Percentiles rank a stretch among this genome's conserved stretches.
Evolutionary conservation across 1,140 invertebrate species (phyloP).

Genomic region (Plodia interpunctella): DNA sequence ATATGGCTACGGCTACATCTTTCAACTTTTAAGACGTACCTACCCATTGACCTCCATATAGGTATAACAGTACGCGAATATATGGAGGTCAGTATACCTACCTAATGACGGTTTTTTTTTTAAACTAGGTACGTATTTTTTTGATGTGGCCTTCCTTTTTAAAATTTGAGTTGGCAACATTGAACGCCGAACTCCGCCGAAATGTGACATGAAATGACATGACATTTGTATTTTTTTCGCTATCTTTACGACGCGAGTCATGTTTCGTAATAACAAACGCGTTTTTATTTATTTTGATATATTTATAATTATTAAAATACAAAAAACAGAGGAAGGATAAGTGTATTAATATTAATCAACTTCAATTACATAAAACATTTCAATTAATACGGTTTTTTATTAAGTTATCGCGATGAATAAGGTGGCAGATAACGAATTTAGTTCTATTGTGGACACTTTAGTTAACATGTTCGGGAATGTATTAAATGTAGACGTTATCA

Average conservation of each 20-base stretch:
- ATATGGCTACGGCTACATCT: too few species aligned
- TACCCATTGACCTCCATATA: too few species aligned
- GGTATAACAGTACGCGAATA: too few species aligned
- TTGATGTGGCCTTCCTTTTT: too few species aligned
- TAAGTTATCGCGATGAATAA: slow-evolving; percentile 18
- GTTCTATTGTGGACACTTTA: slow-evolving; percentile 40
- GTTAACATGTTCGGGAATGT: slow-evolving; percentile 47
- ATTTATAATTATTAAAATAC: not conserved
- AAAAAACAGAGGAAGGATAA: not conserved
- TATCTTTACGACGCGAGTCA: not conserved
- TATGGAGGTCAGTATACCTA: too few species aligned
- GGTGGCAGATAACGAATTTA: slow-evolving; percentile 16
- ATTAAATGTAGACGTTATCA: slow-evolving; percentile 43
- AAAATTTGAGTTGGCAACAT: too few species aligned
- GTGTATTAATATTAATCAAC: not conserved
- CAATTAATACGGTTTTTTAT: slow-evolving; percentile 19
- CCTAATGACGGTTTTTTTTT: too few species aligned
- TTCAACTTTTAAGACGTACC: too few species aligned
- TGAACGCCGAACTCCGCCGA: too few species aligned
- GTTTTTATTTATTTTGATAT: not conserved
- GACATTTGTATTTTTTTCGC: too few species aligned
- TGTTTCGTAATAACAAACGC: slow-evolving; percentile 10
- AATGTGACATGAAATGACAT: too few species aligned
- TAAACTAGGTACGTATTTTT: too few species aligned
- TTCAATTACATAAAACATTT: not conserved